Evolutionary conservation across 2,888 invertebrate species (phyloP), one percentile per base, ranked within the genome.

Genomic region (Limulus polyphemus): DNA sequence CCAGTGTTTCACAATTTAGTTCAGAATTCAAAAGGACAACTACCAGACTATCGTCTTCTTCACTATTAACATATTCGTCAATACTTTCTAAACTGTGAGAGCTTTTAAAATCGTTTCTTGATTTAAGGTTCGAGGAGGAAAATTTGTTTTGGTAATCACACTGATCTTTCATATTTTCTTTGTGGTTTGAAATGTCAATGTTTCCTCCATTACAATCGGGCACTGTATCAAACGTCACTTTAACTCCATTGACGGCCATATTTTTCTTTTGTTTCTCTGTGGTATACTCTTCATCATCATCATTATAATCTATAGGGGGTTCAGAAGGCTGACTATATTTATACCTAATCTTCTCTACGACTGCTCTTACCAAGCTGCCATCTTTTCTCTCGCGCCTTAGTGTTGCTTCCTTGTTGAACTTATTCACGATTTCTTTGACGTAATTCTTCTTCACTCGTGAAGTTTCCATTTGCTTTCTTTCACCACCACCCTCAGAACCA

Each of bases 341-440:
- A 7, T 32, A 32, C 32, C 32, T 32, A 32, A 32, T 32, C 5
- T 32, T 32, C 32, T 32, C 32, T 3, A 32, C 32, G 7, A 32
- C 5, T 32, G 32, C 7, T 32, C 32, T 32, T 32, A 32, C 5
- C 5, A 32, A 32, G 32, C 7, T 32, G 7, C 32, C 7, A 0
- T 54, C 54, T 11, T 54, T 32, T 13, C 14, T 16, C 11, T 54
- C 11, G 54, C 16, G 32, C 32, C 32, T 7, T 11, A 66, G 56
- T 47, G 64, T 62, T 11, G 69, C 69, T 59, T 69, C 69, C 52
- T 69, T 67, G 65, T 69, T 69, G 62, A 69, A 69, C 51, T 63
- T 61, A 46, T 63, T 69, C 47, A 69, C 69, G 16, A 69, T 68
- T 49, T 68, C 64, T 47, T 64, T 68, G 3, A 69, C 69, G 47